A percentile compares a stretch with the other conserved stretches of the same genome.
Conservation (phyloP, 2,797 vertebrate genomes). For the Cossypha heuglini region DNA sequence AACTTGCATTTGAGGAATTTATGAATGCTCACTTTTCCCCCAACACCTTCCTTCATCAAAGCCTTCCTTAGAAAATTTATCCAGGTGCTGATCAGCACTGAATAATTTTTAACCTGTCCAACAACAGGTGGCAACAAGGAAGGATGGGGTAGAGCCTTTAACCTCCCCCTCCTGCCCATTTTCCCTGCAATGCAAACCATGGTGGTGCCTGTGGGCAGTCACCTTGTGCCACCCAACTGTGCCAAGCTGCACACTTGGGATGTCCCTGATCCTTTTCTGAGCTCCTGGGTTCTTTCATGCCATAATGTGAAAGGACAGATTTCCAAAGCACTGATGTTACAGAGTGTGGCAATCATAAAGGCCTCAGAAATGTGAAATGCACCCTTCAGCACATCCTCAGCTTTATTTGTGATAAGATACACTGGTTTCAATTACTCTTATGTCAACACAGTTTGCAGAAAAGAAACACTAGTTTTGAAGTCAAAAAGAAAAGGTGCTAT, state of each 20-base stretch:
- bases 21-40: neutral
- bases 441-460: neutral
- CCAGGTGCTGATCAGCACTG: neutral
- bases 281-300: neutral
- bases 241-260: neutral
- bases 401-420: neutral
- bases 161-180: neutral
- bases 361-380: neutral
- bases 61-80: neutral
- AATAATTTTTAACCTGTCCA: neutral
- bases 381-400: neutral
- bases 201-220: neutral
- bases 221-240: accelerated
- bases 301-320: neutral
- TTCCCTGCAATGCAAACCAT: neutral
- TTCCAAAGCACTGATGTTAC: neutral
- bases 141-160: neutral
- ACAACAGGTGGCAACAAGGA: neutral
- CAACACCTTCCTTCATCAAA: neutral
- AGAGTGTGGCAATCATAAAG: neutral
- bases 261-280: neutral
- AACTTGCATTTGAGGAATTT: neutral
- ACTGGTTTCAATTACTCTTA: neutral
- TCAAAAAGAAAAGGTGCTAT: neutral
- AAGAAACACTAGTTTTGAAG: neutral